Percentiles rank a stretch among this genome's conserved stretches.
Conservation (phyloP, 2,113 vertebrate genomes). For the Actenoides hombroni region DNA sequence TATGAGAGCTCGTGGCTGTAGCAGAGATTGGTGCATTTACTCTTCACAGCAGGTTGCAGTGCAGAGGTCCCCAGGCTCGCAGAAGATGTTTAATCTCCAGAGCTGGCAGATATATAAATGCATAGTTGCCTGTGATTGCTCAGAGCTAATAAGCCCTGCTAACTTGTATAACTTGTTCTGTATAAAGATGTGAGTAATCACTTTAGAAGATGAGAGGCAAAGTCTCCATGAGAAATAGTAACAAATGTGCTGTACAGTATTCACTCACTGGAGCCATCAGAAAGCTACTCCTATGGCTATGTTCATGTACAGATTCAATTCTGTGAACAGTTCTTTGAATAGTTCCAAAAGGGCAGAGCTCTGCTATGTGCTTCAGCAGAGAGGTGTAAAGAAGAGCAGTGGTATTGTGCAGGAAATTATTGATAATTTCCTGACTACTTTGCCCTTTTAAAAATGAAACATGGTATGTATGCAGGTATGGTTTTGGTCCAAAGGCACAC, state of each 20-base stretch:
- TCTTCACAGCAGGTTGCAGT: not conserved
- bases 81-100: not conserved
- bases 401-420: not conserved
- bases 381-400: not conserved
- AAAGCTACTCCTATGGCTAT: not conserved
- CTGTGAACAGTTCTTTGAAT: not conserved
- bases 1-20: accelerated
- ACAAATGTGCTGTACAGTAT: not conserved
- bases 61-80: not conserved
- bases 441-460: not conserved
- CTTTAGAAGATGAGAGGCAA: not conserved
- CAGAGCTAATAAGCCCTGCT: not conserved
- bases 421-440: not conserved
- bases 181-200: not conserved
- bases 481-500: not conserved
- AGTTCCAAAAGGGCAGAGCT: not conserved
- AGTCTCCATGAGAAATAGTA: not conserved
- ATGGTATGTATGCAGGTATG: not conserved
- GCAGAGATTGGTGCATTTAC: not conserved
- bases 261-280: not conserved
- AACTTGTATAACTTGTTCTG: not conserved
- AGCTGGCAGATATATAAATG: not conserved
- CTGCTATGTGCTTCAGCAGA: not conserved
- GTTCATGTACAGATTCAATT: not conserved
- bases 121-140: not conserved